Percentiles rank a stretch among this genome's conserved stretches.
Conservation (phyloP, 2,888 invertebrate genomes). For the Cerceris rybyensis region DNA sequence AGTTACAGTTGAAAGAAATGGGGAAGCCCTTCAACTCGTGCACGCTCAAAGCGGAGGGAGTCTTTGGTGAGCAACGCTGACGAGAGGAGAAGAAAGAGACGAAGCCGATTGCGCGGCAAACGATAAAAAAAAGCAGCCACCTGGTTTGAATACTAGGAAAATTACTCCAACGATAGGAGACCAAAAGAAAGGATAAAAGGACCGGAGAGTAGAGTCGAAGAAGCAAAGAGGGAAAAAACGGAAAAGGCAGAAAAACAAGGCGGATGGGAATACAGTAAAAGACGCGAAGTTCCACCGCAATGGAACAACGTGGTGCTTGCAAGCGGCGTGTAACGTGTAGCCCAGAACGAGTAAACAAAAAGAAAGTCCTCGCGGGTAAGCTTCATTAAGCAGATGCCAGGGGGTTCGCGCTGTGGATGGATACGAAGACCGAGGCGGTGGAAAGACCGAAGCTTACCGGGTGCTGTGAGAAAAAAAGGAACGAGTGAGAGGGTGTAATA, state of each 20-base stretch:
- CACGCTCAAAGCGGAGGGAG: slow-evolving; percentile 31
- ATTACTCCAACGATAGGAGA: slow-evolving; percentile 21
- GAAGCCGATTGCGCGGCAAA: slow-evolving; percentile 31
- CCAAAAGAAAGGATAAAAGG: slow-evolving; percentile 22
- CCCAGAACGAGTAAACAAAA: slow-evolving; percentile 67
- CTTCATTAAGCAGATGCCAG: slow-evolving; percentile 79
- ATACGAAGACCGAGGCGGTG: background rate
- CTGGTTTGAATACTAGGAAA: slow-evolving; percentile 20
- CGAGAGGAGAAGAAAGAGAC: background rate
- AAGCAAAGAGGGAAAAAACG: slow-evolving; percentile 16
- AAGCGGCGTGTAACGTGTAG: slow-evolving; percentile 58
- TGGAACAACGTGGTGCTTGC: slow-evolving; percentile 54
- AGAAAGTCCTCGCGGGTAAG: slow-evolving; percentile 73
- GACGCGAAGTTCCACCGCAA: slow-evolving; percentile 43
- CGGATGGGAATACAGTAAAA: slow-evolving; percentile 1
- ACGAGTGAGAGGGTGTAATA: too few relatives aligned
- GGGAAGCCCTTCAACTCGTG: slow-evolving; percentile 8
- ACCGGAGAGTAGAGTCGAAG: background rate
- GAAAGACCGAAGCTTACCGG: too few relatives aligned
- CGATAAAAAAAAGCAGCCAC: slow-evolving; percentile 36
- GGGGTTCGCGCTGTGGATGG: slow-evolving; percentile 53
- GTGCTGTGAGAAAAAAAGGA: too few relatives aligned
- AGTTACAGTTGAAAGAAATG: background rate
- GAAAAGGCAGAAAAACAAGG: slow-evolving; percentile 18
- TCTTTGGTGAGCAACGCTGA: slow-evolving; percentile 44